These are phyloP conservation scores for Rhinella marina DNA, from an alignment of 2,797 vertebrate species.

Conservation along the genomic window DNA sequence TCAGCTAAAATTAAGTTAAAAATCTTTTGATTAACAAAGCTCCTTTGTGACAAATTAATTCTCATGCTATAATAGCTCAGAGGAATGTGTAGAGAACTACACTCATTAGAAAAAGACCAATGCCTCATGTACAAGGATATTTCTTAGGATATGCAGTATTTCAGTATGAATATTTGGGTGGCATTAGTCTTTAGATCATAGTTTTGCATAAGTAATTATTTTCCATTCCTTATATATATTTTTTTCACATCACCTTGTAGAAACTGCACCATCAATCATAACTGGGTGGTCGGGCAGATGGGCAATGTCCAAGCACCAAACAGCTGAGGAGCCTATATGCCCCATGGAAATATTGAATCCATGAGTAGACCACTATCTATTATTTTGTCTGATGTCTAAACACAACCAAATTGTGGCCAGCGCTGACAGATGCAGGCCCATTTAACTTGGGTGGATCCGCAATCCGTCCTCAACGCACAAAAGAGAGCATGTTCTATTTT, in stretches of 20 bases:
- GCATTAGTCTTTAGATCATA: too few relatives aligned
- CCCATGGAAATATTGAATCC: neutral
- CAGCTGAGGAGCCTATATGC: neutral
- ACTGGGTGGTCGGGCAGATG: too few relatives aligned
- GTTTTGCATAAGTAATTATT: neutral
- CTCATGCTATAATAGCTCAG: constrained; percentile 53
- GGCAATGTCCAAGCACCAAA: neutral
- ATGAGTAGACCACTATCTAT: neutral
- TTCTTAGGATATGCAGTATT: neutral
- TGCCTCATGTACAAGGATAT: neutral
- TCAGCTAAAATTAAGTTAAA: constrained; percentile 41
- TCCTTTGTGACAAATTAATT: constrained; percentile 36
- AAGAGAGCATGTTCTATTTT: too few relatives aligned
- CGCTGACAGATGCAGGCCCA: too few relatives aligned
- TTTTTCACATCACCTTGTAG: too few relatives aligned
- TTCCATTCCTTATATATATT: too few relatives aligned
- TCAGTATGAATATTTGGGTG: too few relatives aligned
- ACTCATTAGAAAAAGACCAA: neutral
- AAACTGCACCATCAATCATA: too few relatives aligned
- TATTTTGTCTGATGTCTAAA: too few relatives aligned
- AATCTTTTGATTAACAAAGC: constrained; percentile 32
- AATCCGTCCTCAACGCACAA: too few relatives aligned
- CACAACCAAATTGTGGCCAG: too few relatives aligned
- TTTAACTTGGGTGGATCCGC: too few relatives aligned
- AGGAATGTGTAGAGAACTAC: constrained; percentile 27